Evolutionary conservation across 1,140 invertebrate genomes (phyloP).

Genomic region (Stratiolaelaps scimitus): DNA sequence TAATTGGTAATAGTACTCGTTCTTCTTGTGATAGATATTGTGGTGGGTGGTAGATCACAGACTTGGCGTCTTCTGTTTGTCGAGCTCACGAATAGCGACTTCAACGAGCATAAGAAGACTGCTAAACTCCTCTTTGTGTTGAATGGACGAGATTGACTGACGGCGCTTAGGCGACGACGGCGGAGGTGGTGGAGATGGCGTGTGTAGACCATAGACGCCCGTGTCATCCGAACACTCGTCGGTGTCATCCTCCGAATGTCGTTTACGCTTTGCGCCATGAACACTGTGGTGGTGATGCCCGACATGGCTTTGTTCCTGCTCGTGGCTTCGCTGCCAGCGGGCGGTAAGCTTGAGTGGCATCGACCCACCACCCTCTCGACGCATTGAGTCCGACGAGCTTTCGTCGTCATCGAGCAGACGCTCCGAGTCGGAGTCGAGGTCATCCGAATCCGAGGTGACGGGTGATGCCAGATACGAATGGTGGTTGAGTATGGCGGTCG

Average conservation of each 20-base stretch:
- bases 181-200: conserved; percentile 3
- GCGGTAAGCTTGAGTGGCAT: neutral
- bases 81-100: conserved; percentile 10
- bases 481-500: conserved; percentile 18
- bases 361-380: neutral
- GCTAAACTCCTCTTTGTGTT: conserved; percentile 25
- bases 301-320: too few species aligned
- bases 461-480: conserved; percentile 13
- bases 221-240: conserved; percentile 27
- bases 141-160: conserved; percentile 20
- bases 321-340: neutral
- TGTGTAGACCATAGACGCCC: conserved; percentile 5
- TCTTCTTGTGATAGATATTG: neutral
- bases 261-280: conserved; percentile 6
- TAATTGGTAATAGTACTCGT: neutral
- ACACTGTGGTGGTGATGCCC: conserved; percentile 35
- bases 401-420: conserved; percentile 2
- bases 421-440: neutral
- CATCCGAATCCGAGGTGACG: neutral
- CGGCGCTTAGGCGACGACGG: conserved; percentile 7
- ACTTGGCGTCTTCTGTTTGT: conserved; percentile 8
- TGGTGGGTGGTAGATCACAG: conserved; percentile 18
- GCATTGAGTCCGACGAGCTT: neutral
- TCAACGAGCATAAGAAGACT: conserved; percentile 24
- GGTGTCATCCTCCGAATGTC: conserved; percentile 17